These are phyloP conservation scores for Dendronephthya gigantea DNA, from an alignment of 64 coral and sea anemone species.

Conservation along the genomic window DNA sequence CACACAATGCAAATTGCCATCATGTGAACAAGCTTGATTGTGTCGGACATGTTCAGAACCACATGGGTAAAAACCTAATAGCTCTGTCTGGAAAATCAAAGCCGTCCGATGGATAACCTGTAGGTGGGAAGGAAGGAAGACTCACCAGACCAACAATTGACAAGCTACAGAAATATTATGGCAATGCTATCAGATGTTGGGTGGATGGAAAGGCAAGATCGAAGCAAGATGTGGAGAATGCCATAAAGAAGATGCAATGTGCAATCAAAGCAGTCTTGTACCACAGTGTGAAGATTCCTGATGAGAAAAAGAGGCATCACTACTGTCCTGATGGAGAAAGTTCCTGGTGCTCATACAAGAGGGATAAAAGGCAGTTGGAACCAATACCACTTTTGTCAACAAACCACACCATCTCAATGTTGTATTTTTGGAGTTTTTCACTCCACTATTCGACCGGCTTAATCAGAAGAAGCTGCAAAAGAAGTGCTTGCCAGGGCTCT, in stretches of 20 bases:
- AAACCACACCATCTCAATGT: no score
- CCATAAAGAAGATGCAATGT: conserved; percentile 29
- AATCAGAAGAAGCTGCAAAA: conserved; percentile 1
- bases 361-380: background rate
- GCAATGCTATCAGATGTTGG: conserved; percentile 15
- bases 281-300: conserved; percentile 15
- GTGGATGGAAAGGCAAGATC: conserved; percentile 15
- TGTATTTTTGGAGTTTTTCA: background rate
- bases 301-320: conserved; percentile 34
- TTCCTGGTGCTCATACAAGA: conserved; percentile 45
- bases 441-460: conserved; percentile 6
- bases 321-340: conserved; percentile 21
- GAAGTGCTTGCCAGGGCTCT: conserved; percentile 8
- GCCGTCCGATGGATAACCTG: conserved; percentile 23
- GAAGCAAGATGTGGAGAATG: conserved; percentile 2
- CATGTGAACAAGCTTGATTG: conserved; percentile 28
- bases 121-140: conserved; percentile 5
- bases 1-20: conserved; percentile 8
- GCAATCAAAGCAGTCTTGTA: conserved; percentile 24
- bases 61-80: conserved; percentile 35
- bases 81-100: background rate
- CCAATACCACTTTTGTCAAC: background rate
- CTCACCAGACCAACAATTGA: conserved; percentile 20
- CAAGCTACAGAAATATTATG: background rate
- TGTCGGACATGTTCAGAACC: conserved; percentile 39